Conservation (phyloP, 2,888 invertebrate species). For the Crossocerus cetratus region DNA sequence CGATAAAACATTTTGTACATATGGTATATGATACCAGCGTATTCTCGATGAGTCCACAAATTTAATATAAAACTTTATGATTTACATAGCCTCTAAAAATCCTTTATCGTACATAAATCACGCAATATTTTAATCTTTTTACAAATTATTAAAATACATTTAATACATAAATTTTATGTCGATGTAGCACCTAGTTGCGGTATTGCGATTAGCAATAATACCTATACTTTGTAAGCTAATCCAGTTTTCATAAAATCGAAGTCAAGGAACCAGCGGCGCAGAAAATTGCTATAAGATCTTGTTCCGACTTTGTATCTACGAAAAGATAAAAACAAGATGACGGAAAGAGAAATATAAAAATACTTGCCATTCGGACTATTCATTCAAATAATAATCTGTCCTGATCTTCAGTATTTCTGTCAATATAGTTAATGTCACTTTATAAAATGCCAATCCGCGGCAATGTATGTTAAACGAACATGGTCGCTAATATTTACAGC, state of each 20-base stretch:
- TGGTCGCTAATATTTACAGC: slow-evolving; percentile 39
- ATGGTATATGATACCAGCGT: slow-evolving; percentile 14
- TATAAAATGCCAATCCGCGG: slow-evolving; percentile 15
- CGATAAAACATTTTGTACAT: neutral
- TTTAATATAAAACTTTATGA: slow-evolving; percentile 48
- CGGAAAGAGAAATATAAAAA: neutral
- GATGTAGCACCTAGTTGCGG: slow-evolving; percentile 39
- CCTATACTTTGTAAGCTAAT: slow-evolving; percentile 15
- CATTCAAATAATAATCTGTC: neutral
- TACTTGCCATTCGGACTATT: neutral
- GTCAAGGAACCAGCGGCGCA: neutral
- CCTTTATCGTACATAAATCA: slow-evolving; percentile 16
- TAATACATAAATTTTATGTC: slow-evolving; percentile 34
- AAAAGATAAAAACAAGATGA: neutral
- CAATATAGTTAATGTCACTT: slow-evolving; percentile 23
- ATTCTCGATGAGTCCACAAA: slow-evolving; percentile 30
- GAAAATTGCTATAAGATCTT: neutral
- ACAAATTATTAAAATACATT: slow-evolving; percentile 37
- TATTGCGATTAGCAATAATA: slow-evolving; percentile 27
- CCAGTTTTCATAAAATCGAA: slow-evolving; percentile 13
- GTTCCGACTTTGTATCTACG: neutral
- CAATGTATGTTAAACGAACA: slow-evolving; percentile 35
- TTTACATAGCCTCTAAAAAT: slow-evolving; percentile 43
- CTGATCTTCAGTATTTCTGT: too few species aligned
- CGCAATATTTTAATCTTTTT: slow-evolving; percentile 17